A percentile compares a stretch with the other conserved stretches of the same genome.
phyloP scores from a whole-genome alignment of 2,888 invertebrate genomes.

The Latrodectus elegans region DNA sequence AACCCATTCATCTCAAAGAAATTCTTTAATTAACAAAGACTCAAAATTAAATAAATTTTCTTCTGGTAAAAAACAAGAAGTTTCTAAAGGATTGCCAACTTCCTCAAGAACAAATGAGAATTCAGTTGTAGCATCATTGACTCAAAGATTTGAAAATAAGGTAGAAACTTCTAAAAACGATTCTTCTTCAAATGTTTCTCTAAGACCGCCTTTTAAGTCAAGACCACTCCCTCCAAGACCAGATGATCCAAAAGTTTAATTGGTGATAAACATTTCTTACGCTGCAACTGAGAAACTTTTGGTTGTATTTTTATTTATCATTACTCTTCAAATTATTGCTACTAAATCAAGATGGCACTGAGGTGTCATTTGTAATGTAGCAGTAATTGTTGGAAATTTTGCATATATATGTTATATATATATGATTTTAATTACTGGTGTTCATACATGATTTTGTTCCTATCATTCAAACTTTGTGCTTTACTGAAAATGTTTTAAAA shows the following conservation, averaged over 20 bases:
- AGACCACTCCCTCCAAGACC: conserved; percentile 59
- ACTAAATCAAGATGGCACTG: no score
- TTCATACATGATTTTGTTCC: no score
- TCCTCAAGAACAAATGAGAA: conserved; percentile 75
- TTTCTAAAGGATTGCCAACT: conserved; percentile 32
- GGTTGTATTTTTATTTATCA: neutral
- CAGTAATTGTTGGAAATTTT: no score
- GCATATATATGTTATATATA: no score
- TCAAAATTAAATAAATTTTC: conserved; percentile 3
- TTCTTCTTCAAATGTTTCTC: conserved; percentile 8
- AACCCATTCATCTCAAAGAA: neutral
- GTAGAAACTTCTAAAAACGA: conserved; percentile 18
- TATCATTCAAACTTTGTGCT: no score
- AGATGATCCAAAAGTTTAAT: conserved; percentile 37
- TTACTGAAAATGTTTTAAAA: no score
- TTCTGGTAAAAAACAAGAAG: neutral
- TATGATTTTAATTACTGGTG: no score
- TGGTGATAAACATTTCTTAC: neutral
- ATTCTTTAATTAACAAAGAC: conserved; percentile 9
- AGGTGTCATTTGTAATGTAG: no score
- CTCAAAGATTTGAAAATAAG: conserved; percentile 84
- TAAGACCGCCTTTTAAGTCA: conserved; percentile 61
- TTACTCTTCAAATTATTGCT: no score
- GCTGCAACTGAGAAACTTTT: neutral
- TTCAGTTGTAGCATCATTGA: conserved; percentile 85